Percentiles rank a stretch among this genome's conserved stretches.
phyloP scores from a whole-genome alignment of 2,888 invertebrate genomes.

The Xanthia icteritia region DNA sequence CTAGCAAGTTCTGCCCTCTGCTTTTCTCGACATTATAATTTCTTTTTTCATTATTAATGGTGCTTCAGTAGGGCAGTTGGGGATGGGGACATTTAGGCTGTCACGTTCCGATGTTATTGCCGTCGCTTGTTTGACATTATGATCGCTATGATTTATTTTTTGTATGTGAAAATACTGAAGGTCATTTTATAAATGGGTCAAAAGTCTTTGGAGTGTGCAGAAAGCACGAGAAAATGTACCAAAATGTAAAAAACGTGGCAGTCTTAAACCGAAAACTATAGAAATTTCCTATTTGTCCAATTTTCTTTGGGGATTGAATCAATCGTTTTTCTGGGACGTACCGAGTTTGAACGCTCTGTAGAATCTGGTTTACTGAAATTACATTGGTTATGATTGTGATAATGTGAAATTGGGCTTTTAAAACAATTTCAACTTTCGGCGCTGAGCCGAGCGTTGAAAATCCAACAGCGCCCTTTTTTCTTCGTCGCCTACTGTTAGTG shows the following conservation, averaged over 20 bases:
- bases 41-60: slow-evolving; percentile 5
- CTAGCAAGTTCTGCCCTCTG: background rate
- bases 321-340: background rate
- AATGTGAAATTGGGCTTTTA: background rate
- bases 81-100: slow-evolving; percentile 1
- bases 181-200: background rate
- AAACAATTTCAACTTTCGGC: background rate
- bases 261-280: background rate
- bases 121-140: slow-evolving; percentile 8
- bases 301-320: background rate
- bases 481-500: background rate
- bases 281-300: background rate
- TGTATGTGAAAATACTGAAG: slow-evolving; percentile 3
- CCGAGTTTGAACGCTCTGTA: background rate
- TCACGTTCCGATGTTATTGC: slow-evolving; percentile 17
- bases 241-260: background rate
- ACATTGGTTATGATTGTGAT: background rate
- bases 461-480: too few species aligned
- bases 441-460: background rate
- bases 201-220: background rate
- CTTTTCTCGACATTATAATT: background rate
- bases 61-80: background rate
- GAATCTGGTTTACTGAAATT: background rate
- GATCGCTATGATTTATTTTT: slow-evolving; percentile 11
- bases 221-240: background rate